Evolutionary conservation across 2,113 vertebrate species (phyloP).

Genomic region (Gulo gulo): DNA sequence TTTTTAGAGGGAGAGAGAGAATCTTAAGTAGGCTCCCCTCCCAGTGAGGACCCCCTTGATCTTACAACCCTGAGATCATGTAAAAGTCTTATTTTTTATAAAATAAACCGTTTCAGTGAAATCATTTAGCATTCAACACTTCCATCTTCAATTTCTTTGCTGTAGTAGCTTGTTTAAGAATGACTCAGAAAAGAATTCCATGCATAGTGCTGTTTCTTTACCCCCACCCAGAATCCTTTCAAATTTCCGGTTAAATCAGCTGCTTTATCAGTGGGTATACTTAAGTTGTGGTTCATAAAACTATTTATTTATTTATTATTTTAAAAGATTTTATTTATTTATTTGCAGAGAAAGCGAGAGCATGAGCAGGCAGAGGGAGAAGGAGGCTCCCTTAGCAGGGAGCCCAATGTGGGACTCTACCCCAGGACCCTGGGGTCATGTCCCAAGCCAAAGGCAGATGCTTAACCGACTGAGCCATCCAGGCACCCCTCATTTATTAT

Average conservation of each 20-base stretch:
- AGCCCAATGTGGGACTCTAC: no score
- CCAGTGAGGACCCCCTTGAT: not conserved
- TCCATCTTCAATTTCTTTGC: not conserved
- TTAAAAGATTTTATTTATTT: not conserved
- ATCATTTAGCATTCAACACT: not conserved
- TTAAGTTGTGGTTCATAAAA: not conserved
- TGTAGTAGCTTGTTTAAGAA: not conserved
- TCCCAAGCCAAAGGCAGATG: no score
- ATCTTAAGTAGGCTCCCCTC: not conserved
- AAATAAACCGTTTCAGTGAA: not conserved
- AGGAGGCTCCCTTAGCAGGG: no score
- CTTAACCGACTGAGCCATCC: no score
- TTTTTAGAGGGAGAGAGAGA: not conserved
- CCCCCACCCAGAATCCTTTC: not conserved
- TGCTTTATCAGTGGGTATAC: not conserved
- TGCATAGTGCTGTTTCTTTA: constrained; percentile 32
- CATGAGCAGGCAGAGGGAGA: no score
- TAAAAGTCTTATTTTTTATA: not conserved
- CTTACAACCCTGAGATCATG: not conserved
- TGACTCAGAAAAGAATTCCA: not conserved
- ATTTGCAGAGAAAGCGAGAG: no score
- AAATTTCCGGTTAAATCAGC: not conserved
- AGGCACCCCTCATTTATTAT: no score
- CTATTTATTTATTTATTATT: not conserved
- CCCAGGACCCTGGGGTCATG: no score